A percentile compares a stretch with the other conserved stretches of the same genome.
These are phyloP conservation scores for Pollimyrus isidori DNA, from an alignment of 2,113 vertebrate species.

Conservation along the genomic window DNA sequence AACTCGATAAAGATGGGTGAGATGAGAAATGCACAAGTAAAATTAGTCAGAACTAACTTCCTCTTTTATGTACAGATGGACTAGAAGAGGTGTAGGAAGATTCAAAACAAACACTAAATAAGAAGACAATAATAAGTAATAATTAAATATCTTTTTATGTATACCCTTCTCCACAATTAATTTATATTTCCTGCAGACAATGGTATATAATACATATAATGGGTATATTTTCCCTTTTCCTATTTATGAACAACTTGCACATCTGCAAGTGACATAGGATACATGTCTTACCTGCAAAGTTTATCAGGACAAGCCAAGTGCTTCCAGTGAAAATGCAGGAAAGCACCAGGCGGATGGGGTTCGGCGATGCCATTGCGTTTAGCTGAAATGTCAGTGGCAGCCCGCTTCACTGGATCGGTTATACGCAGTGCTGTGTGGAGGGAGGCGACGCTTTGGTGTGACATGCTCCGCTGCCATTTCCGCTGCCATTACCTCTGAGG, in stretches of 20 bases:
- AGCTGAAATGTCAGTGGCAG: neutral
- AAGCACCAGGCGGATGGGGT: slow-evolving; percentile 35
- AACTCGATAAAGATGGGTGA: neutral
- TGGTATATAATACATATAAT: neutral
- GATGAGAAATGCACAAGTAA: neutral
- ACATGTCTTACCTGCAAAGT: slow-evolving; percentile 48
- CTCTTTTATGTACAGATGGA: slow-evolving; percentile 60
- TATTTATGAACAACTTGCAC: neutral
- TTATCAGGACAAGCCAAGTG: slow-evolving; percentile 38
- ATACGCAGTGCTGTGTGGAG: neutral
- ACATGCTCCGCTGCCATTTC: slow-evolving; percentile 12
- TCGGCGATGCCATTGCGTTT: neutral
- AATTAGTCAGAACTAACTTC: slow-evolving; percentile 50
- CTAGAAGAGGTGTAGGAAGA: slow-evolving; percentile 47
- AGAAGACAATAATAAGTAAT: neutral
- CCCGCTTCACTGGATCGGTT: neutral
- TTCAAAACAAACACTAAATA: slow-evolving; percentile 1
- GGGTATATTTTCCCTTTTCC: neutral
- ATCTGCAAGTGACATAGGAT: neutral
- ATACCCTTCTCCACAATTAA: neutral
- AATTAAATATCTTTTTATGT: neutral
- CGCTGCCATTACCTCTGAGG: neutral
- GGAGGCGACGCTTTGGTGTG: neutral
- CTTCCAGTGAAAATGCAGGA: slow-evolving; percentile 41
- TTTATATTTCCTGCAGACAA: neutral